A percentile compares a stretch with the other conserved stretches of the same genome.
Evolutionary conservation across 2,113 vertebrate genomes (phyloP).

Genomic region (Enhydra lutris): DNA sequence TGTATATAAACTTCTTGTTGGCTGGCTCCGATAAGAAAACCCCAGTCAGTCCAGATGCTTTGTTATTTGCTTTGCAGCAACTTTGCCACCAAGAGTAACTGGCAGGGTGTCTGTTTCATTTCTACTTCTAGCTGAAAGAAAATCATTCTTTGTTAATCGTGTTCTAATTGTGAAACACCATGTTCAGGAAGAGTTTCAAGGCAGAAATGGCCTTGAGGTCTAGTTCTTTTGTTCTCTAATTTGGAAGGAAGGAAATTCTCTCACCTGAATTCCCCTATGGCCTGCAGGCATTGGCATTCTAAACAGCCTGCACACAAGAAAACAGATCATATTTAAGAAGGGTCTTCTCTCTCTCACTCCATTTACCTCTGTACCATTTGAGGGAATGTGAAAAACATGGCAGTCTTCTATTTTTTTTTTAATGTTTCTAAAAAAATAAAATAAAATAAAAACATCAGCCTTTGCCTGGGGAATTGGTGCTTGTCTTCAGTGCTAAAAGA

Average conservation of each 20-base stretch:
- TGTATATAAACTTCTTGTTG: slow-evolving; percentile 32
- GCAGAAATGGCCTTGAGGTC: slow-evolving; percentile 64
- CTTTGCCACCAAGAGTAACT: background rate
- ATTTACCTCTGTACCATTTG: slow-evolving; percentile 55
- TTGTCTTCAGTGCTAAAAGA: slow-evolving; percentile 45
- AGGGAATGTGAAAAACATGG: slow-evolving; percentile 58
- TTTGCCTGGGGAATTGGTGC: slow-evolving; percentile 49
- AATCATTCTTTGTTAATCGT: slow-evolving; percentile 68
- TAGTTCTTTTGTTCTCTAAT: slow-evolving; percentile 60
- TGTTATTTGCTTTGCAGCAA: slow-evolving; percentile 37
- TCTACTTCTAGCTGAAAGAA: slow-evolving; percentile 56
- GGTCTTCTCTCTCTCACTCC: slow-evolving; percentile 32
- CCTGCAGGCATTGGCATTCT: slow-evolving; percentile 70
- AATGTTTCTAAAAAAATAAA: slow-evolving; percentile 36
- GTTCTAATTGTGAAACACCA: slow-evolving; percentile 22
- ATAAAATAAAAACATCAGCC: slow-evolving; percentile 56
- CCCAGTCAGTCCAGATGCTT: background rate
- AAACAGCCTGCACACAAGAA: slow-evolving; percentile 52
- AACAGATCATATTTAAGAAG: slow-evolving; percentile 67
- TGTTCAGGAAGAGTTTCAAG: slow-evolving; percentile 61
- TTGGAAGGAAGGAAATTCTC: slow-evolving; percentile 65
- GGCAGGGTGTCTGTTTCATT: slow-evolving; percentile 34
- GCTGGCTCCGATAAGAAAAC: background rate
- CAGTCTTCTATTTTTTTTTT: background rate
- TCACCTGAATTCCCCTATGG: slow-evolving; percentile 60